Percentiles rank a stretch among this genome's conserved stretches.
Evolutionary conservation across 1,140 invertebrate species (phyloP).

Genomic region (Manduca sexta): DNA sequence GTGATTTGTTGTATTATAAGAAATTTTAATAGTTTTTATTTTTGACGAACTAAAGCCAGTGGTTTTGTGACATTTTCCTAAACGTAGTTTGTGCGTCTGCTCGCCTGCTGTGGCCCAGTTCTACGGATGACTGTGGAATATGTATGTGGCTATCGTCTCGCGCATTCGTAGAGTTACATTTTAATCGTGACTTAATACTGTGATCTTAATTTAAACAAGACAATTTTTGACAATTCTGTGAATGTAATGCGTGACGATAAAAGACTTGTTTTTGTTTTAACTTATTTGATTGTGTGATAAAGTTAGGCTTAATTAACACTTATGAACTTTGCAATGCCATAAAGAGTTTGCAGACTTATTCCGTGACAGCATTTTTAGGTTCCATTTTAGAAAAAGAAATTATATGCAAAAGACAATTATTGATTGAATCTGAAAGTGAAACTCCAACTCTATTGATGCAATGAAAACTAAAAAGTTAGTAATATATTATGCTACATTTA

Average conservation of each 20-base stretch:
- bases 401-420: conserved; percentile 12
- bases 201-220: conserved; percentile 71
- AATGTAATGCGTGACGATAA: conserved; percentile 52
- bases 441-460: conserved; percentile 23
- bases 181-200: conserved; percentile 71
- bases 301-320: conserved; percentile 54
- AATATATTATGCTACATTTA: conserved; percentile 58
- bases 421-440: conserved; percentile 12
- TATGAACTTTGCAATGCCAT: conserved; percentile 55
- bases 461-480: conserved; percentile 20
- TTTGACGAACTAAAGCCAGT: conserved; percentile 33
- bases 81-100: conserved; percentile 30
- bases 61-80: conserved; percentile 50
- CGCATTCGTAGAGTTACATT: conserved; percentile 64
- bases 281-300: conserved; percentile 66
- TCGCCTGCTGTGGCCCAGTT: conserved; percentile 48
- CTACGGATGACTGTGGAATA: conserved; percentile 70
- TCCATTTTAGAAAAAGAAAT: conserved; percentile 22
- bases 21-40: too few relatives aligned
- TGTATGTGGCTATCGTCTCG: conserved; percentile 55
- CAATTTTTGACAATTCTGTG: conserved; percentile 69
- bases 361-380: conserved; percentile 56
- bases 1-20: neutral
- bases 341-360: conserved; percentile 45
- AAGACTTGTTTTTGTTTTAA: conserved; percentile 51